Evolutionary conservation across 2,797 vertebrate genomes (phyloP).

Genomic region (Acipenser ruthenus): DNA sequence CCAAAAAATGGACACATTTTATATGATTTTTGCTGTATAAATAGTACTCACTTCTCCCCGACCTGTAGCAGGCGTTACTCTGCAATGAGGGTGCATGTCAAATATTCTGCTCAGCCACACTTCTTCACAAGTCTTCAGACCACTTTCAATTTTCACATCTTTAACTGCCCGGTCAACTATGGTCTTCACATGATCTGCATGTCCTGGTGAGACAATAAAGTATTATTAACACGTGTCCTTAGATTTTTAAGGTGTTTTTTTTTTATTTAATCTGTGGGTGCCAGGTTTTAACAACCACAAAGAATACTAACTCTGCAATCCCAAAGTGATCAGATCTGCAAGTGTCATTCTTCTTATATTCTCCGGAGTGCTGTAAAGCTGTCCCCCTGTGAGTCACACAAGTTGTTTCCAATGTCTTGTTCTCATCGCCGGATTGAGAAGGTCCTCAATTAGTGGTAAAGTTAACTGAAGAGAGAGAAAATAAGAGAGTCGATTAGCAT

Average conservation of each 20-base stretch:
- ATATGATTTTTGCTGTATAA: not conserved
- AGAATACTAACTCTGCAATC: not conserved
- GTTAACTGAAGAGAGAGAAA: slow-evolving; percentile 14
- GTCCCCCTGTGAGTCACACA: slow-evolving; percentile 26
- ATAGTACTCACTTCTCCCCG: slow-evolving; percentile 9
- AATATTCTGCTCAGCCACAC: slow-evolving; percentile 16
- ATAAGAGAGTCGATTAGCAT: not conserved
- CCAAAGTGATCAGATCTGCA: slow-evolving; percentile 15
- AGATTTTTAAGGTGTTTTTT: too few relatives aligned
- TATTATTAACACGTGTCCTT: not conserved
- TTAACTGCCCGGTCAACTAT: slow-evolving; percentile 6
- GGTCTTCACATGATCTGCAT: slow-evolving; percentile 17
- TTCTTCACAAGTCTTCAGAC: slow-evolving; percentile 22
- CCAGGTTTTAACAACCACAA: too few relatives aligned
- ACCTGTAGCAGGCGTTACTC: slow-evolving; percentile 12
- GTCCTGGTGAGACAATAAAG: slow-evolving; percentile 6
- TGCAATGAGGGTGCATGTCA: slow-evolving; percentile 20
- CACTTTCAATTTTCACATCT: slow-evolving; percentile 21
- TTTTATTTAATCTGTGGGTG: too few relatives aligned
- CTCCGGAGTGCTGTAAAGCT: slow-evolving; percentile 18
- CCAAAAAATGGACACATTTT: not conserved
- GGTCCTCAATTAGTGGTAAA: slow-evolving; percentile 22
- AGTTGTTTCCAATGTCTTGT: slow-evolving; percentile 28
- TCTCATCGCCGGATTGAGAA: slow-evolving; percentile 21
- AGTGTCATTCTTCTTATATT: slow-evolving; percentile 17